phyloP scores from a whole-genome alignment of 2,113 vertebrate genomes.

The Paramormyrops kingsleyae region DNA sequence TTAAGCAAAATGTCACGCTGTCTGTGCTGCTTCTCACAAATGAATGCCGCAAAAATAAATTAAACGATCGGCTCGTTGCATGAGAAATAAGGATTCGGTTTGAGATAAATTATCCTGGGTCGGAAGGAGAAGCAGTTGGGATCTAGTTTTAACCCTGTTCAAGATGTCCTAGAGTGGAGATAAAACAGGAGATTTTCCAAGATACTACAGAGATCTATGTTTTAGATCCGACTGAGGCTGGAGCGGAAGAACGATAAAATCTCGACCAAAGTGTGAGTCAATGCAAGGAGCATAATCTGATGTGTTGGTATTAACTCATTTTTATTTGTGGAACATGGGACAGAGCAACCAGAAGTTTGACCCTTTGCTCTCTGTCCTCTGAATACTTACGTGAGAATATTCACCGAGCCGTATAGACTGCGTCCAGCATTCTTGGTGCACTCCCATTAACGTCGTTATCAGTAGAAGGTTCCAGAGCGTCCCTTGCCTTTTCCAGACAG shows the following conservation, averaged over 20 bases:
- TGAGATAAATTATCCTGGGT: not conserved
- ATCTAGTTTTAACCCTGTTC: not conserved
- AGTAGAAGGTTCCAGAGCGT: not conserved
- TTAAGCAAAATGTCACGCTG: not conserved
- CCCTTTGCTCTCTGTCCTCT: not conserved
- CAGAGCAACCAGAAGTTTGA: not conserved
- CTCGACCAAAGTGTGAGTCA: not conserved
- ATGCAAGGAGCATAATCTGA: not conserved
- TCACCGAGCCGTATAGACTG: too few species aligned
- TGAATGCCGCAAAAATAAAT: not conserved
- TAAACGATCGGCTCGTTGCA: not conserved
- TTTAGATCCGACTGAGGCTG: not conserved
- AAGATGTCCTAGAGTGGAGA: not conserved
- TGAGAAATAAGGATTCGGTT: not conserved
- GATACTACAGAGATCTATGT: not conserved
- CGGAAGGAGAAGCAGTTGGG: not conserved
- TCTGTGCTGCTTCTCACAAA: not conserved
- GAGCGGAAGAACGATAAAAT: not conserved
- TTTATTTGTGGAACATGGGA: not conserved
- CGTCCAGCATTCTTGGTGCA: not conserved
- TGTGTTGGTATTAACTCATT: not conserved
- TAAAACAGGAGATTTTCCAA: not conserved
- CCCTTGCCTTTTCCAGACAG: not conserved
- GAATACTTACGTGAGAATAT: not conserved
- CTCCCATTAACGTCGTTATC: conserved; percentile 22